Base-by-base conservation (phyloP, 2,888 invertebrate species). In the Onchidella celtica region DNA sequence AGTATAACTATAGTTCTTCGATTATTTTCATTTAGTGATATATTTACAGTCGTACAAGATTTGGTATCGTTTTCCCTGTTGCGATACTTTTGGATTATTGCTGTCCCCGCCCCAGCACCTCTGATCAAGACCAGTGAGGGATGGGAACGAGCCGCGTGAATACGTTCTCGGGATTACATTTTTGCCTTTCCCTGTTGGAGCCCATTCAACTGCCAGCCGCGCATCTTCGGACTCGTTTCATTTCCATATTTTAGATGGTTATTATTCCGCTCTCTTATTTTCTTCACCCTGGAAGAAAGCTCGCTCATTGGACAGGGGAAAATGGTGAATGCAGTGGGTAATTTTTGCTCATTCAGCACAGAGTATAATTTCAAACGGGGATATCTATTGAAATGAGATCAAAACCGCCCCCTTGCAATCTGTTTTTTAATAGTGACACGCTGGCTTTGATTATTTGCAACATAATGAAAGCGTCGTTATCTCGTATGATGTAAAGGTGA, bases 181-280 rank as follows among this genome's bases (percentile, higher is more conserved):
- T 36, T 75, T 75, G 75, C 75, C 75, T 75, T 75, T 75, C 75
- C 40, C 75, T 40, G 75, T 47, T 65, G 75, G 75, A 29, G 75
- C 63, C 75, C 75, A 63, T 75, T 75, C 65, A 75, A 11, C 75
- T 75, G 75, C 59, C 65, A 75, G 36, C 65, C 29, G 29, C 65
- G 34, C 65, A 47, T 47, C 75, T 75, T 75, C 65, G 3, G 6
- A 9, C 59, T 47, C 27, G 29, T 65, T 75, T 75, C 75, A 75
- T 75, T 75, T 75, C 75, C 75, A 75, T 75, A 75, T 75, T 75
- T 75, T 40, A 47, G 4, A 32, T 75, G 40, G 34, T 74, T 40
- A 29, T 75, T 40, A 65, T 75, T 75, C 29, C 47, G 47, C 17
- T 65, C 47, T 6, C 32, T 21, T 75, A 32, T 55, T 70, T 55